Percentiles rank a stretch among this genome's conserved stretches.
phyloP scores from a whole-genome alignment of 2,888 invertebrate species.

The Patella ulyssiponensis region DNA sequence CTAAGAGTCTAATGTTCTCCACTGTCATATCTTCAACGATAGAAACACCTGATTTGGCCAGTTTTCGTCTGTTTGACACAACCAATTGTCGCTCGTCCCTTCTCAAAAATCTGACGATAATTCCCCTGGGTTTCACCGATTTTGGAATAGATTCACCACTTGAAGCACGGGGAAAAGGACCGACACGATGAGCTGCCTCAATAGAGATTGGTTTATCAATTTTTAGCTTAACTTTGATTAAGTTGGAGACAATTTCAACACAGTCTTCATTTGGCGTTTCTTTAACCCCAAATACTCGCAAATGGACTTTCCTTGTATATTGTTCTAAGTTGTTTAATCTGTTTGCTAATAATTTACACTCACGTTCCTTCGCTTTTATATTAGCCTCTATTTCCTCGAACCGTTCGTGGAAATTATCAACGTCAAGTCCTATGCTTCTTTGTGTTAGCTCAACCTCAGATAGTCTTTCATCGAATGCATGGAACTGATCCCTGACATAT shows the following conservation, averaged over 20 bases:
- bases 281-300: background rate
- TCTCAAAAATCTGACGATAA: background rate
- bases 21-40: background rate
- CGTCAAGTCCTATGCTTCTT: background rate
- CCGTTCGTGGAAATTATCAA: background rate
- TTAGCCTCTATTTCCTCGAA: background rate
- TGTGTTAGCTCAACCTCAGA: background rate
- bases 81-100: background rate
- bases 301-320: background rate
- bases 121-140: background rate
- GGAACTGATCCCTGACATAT: background rate
- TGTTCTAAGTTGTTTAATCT: background rate
- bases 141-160: background rate
- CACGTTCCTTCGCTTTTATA: background rate
- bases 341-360: background rate
- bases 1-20: background rate
- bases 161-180: background rate
- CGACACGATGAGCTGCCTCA: background rate
- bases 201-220: background rate
- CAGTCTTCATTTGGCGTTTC: background rate
- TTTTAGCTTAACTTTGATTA: background rate
- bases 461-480: background rate
- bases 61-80: background rate
- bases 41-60: background rate
- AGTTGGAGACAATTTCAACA: background rate